Evolutionary conservation across 2,113 vertebrate species (phyloP), one percentile per base, ranked within the genome.

Genomic region (Xenopus tropicalis): DNA sequence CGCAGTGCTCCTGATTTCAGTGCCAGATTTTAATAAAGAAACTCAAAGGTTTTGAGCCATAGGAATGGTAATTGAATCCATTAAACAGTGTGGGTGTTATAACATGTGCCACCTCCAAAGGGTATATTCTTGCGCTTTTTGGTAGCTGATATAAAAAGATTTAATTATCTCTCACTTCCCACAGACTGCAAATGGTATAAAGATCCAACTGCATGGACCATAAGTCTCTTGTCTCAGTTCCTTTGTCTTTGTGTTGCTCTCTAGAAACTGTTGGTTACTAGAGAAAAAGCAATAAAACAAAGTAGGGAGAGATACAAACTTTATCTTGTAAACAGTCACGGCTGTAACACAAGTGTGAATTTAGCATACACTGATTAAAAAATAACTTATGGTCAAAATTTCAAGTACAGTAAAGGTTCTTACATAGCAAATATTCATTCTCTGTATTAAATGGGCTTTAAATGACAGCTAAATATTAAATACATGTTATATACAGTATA

Each of bases 71-170:
- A 66, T 66, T 59, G 63, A 66, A 43, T 21, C 56, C 42, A 74
- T 74, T 67, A 74, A 74, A 66, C 63, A 74, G 71, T 74, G 43
- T 58, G 71, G 24, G 54, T 29, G 65, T 59, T 74, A 66, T 24
- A 74, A 74, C 63, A 68, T 68, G 54, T 74, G 20, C 37, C 62
- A 66, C 52, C 62, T 57, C 62, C 64, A 66, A 66, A 72, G 71
- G 71, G 71, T 66, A 72, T 57, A 16, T 72, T 72, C 62, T 65
- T 66, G 20, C 3, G 57, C 6, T 59, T 23, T 58, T 59, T 22
- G 10, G 46, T 59, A 22, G 22, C 25, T 57, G 23, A 62, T 43
- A 57, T 72, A 66, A 29, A 21, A 65, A 57, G 48, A 13, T 66
- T 65, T 72, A 65, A 72, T 66, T 72, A 64, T 66, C 29, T 56